A percentile compares a stretch with the other conserved stretches of the same genome.
These are phyloP conservation scores for Drosophila repleta DNA, from an alignment of 1,140 invertebrate genomes.

Conservation along the genomic window DNA sequence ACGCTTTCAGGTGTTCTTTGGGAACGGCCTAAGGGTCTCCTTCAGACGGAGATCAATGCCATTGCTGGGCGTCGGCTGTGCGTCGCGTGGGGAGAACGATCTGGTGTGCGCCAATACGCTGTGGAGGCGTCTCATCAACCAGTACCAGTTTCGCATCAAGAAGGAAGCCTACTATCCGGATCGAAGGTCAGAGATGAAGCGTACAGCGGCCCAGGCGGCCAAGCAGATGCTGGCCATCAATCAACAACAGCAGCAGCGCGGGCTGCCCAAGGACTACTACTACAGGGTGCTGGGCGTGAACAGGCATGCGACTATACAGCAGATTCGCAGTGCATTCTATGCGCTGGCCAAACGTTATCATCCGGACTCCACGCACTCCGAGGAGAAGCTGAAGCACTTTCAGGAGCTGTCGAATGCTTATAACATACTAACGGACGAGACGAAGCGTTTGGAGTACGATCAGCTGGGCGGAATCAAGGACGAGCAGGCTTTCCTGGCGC, in stretches of 20 bases:
- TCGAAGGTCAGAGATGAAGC: slow-evolving; percentile 49
- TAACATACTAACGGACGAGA: slow-evolving; percentile 91
- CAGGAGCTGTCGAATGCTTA: slow-evolving; percentile 95
- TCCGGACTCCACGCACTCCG: slow-evolving; percentile 87
- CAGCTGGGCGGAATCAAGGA: slow-evolving; percentile 66
- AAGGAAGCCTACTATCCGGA: slow-evolving; percentile 69
- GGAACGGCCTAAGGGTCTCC: neutral
- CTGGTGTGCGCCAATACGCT: slow-evolving; percentile 3
- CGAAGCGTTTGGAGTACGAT: slow-evolving; percentile 91
- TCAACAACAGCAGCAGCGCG: slow-evolving; percentile 39
- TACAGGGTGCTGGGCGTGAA: slow-evolving; percentile 93
- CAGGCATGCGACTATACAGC: slow-evolving; percentile 89
- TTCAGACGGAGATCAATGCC: neutral
- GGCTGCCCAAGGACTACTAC: slow-evolving; percentile 91
- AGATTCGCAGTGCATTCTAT: slow-evolving; percentile 93
- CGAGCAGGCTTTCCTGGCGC: slow-evolving; percentile 66
- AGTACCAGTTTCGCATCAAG: slow-evolving; percentile 67
- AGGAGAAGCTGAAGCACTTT: slow-evolving; percentile 91
- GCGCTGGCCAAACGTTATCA: slow-evolving; percentile 90
- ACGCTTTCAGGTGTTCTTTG: slow-evolving; percentile 19
- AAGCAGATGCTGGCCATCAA: slow-evolving; percentile 18
- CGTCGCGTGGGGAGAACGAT: neutral
- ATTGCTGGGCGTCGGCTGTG: too few relatives aligned
- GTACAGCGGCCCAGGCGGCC: slow-evolving; percentile 17
- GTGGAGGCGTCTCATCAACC: slow-evolving; percentile 45